These are phyloP conservation scores for Percopsis omiscomaycus DNA, from an alignment of 2,797 vertebrate genomes.

Conservation along the genomic window DNA sequence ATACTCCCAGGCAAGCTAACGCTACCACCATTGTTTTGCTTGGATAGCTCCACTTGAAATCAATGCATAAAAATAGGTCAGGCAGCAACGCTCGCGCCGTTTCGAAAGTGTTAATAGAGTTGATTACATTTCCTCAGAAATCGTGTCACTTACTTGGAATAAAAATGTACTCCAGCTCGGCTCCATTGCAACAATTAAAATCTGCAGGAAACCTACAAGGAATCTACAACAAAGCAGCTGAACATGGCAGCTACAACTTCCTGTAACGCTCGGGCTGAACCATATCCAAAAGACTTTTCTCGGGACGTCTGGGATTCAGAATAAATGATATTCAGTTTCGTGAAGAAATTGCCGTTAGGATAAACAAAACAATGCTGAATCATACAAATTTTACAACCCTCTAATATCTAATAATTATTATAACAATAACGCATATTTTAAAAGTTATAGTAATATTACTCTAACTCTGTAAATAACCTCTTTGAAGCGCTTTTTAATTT, in stretches of 20 bases:
- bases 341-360: not conserved
- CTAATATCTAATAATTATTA: not conserved
- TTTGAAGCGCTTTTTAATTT: too few species aligned
- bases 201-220: constrained; percentile 74
- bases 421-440: not conserved
- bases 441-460: too few species aligned
- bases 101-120: constrained; percentile 1
- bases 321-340: not conserved
- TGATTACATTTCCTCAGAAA: not conserved
- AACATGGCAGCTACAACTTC: constrained; percentile 81
- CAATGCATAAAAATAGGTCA: constrained; percentile 26
- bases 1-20: constrained; percentile 45
- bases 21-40: constrained; percentile 79
- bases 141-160: constrained; percentile 74
- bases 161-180: constrained; percentile 83
- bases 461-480: too few species aligned
- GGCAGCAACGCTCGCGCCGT: not conserved
- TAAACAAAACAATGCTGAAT: not conserved
- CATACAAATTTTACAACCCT: too few species aligned
- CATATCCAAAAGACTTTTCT: constrained; percentile 36
- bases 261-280: constrained; percentile 68
- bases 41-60: constrained; percentile 58
- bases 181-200: constrained; percentile 80
- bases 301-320: constrained; percentile 12
- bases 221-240: constrained; percentile 82